These are phyloP conservation scores for Betta splendens DNA, from an alignment of 2,797 vertebrate genomes.

Conservation along the genomic window DNA sequence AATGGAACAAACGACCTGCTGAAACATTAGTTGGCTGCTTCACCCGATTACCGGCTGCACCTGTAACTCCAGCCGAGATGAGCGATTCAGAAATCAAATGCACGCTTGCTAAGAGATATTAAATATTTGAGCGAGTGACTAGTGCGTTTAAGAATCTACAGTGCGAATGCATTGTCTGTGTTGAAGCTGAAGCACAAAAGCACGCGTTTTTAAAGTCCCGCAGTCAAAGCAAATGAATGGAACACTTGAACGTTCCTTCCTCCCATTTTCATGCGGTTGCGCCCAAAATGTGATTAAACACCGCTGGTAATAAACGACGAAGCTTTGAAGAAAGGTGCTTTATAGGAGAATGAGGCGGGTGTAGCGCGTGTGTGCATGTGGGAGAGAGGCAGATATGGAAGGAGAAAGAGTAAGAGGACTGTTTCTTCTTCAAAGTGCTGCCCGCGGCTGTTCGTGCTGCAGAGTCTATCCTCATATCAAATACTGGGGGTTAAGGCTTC, in stretches of 20 bases:
- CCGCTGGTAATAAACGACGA: conserved; percentile 55
- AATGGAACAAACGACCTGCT: conserved; percentile 4
- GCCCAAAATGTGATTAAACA: conserved; percentile 63
- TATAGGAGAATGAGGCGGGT: conserved; percentile 33
- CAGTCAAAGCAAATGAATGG: conserved; percentile 51
- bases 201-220: conserved; percentile 22
- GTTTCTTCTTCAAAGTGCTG: conserved; percentile 59
- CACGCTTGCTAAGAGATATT: not conserved
- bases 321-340: conserved; percentile 60
- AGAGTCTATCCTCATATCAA: conserved; percentile 64
- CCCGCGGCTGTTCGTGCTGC: conserved; percentile 50
- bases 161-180: not conserved
- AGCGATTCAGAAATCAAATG: not conserved
- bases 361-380: conserved; percentile 5
- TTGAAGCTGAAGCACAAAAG: not conserved
- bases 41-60: not conserved
- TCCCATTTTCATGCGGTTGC: conserved; percentile 44
- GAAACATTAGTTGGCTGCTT: not conserved
- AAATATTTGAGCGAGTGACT: conserved; percentile 1
- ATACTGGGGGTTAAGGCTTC: conserved; percentile 49
- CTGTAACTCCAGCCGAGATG: not conserved
- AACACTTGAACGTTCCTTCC: conserved; percentile 42
- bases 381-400: conserved; percentile 25
- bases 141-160: conserved; percentile 7
- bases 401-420: conserved; percentile 32